Percentiles rank a stretch among this genome's conserved stretches.
Conservation (phyloP, 1,140 invertebrate genomes). For the Matsumurasca onukii region DNA sequence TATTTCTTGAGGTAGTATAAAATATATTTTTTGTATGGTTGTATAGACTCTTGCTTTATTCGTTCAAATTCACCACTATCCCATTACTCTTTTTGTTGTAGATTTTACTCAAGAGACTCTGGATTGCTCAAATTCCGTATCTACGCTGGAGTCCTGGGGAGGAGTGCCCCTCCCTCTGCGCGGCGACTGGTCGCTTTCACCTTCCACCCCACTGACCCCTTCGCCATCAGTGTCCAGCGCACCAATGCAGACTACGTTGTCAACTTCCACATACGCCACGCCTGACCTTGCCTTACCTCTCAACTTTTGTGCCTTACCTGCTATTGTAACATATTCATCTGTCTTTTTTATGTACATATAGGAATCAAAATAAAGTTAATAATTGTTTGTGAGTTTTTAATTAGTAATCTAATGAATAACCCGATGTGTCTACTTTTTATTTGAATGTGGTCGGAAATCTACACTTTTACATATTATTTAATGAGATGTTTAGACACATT, state of each 20-base stretch:
- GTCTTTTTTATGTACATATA: no score
- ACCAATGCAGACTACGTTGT: conserved; percentile 95
- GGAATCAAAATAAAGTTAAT: no score
- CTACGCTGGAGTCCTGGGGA: conserved; percentile 71
- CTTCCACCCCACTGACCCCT: conserved; percentile 96
- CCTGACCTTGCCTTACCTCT: conserved; percentile 2
- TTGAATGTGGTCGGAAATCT: no score
- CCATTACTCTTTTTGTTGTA: conserved; percentile 48
- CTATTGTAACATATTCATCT: no score
- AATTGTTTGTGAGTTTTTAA: no score
- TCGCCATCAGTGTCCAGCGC: conserved; percentile 93
- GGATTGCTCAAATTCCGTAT: conserved; percentile 88
- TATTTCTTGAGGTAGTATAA: no score
- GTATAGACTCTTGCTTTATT: neutral
- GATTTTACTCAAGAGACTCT: conserved; percentile 89
- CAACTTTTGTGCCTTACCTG: neutral
- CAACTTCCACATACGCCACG: conserved; percentile 85
- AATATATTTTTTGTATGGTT: no score
- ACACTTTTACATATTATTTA: no score
- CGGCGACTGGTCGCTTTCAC: conserved; percentile 92
- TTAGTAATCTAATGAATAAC: no score
- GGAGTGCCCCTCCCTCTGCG: conserved; percentile 58
- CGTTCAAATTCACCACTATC: neutral
- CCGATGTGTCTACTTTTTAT: no score
- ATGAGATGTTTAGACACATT: no score